Evolutionary conservation across 2,113 vertebrate genomes (phyloP).

Genomic region (Turdus rufiventris): DNA sequence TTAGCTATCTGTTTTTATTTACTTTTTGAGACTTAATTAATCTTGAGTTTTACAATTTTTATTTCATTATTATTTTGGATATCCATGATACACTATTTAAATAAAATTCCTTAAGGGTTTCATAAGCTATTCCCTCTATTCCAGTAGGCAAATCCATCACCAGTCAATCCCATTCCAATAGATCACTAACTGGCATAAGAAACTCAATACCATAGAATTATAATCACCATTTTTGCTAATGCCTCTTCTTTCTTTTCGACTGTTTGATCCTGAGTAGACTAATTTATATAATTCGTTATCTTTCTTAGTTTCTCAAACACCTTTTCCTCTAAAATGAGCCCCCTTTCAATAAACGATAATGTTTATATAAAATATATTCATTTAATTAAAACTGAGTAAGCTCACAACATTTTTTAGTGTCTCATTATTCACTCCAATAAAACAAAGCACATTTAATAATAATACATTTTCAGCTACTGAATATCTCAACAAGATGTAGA

Average conservation of each 20-base stretch:
- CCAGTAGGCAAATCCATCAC: background rate
- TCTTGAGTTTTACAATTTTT: background rate
- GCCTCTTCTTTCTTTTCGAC: fast-evolving
- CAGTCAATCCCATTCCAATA: background rate
- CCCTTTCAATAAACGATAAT: background rate
- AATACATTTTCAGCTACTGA: background rate
- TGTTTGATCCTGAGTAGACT: background rate
- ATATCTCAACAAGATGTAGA: background rate
- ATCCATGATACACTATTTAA: background rate
- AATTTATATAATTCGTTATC: background rate
- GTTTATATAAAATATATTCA: background rate
- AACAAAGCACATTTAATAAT: background rate
- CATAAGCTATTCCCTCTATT: background rate
- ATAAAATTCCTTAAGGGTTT: background rate
- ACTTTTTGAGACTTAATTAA: background rate
- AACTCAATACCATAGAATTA: background rate
- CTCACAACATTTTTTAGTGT: background rate
- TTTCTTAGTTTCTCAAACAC: background rate
- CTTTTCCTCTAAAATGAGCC: background rate
- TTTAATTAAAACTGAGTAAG: slow-evolving; percentile 7
- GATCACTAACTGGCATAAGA: background rate
- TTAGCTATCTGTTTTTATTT: background rate
- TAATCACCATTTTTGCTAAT: background rate
- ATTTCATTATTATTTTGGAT: background rate
- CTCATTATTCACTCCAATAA: slow-evolving; percentile 7